Base-by-base conservation (phyloP, 2,888 invertebrate species). In the Heliconius hortense region DNA sequence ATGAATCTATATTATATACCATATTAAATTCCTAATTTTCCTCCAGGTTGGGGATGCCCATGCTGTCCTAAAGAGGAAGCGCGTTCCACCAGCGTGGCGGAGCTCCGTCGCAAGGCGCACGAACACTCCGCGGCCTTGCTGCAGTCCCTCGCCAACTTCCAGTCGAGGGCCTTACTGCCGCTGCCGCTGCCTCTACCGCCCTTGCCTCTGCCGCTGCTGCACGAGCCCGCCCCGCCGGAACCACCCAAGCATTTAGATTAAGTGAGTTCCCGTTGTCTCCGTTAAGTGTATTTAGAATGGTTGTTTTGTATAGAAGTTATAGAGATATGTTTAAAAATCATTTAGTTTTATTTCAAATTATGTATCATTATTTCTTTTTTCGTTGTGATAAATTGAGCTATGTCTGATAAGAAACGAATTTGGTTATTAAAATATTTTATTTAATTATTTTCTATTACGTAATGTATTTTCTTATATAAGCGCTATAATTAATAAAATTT, bases 61-160 rank as follows among this genome's bases (percentile, higher is more conserved):
- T 97, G 97, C 86, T 97, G 97, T 85, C 97, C 97, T 10, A 95
- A 93, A 80, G 93, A 95, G 79, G 97, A 97, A 87, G 97, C 97
- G 59, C 95, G 97, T 60, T 96, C 97, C 8, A 96, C 97, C 82
- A 98, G 98, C 89, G 98, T 98, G 28, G 98, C 98, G 0, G 98
- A 98, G 84, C 94, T 99, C 64, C 95, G 98, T 11, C 95, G 98
- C 73, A 98, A 98, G 88, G 98, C 98, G 1, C 98, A 98, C 89
- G 98, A 99, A 87, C 98, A 99, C 89, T 97, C 98, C 1, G 98
- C 98, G 1, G 98, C 98, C 0, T 91, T 98, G 35, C 89, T 97
- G 72, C 97, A 97, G 86, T 96, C 96, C 59, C 90, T 97, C 69
- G 97, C 97, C 82, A 95, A 89, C 92, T 95, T 89, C 95, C 95